phyloP scores from a whole-genome alignment of 2,797 vertebrate species.

The Schizopygopsis pylzovi region DNA sequence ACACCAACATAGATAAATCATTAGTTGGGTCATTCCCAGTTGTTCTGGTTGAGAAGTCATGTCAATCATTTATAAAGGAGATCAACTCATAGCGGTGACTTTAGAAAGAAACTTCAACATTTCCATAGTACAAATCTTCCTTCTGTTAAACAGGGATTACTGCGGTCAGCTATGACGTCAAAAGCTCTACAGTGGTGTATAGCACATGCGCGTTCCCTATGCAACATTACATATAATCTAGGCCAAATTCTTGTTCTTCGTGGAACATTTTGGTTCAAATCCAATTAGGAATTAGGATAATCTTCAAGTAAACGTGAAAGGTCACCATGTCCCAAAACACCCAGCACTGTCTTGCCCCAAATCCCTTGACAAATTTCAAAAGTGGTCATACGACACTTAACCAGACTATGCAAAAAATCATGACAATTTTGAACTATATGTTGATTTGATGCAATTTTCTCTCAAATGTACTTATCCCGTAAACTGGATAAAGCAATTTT shows the following conservation, averaged over 20 bases:
- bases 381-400: background rate
- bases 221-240: constrained; percentile 42
- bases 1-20: constrained; percentile 40
- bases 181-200: constrained; percentile 27
- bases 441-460: background rate
- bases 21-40: constrained; percentile 26
- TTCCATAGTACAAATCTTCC: constrained; percentile 45
- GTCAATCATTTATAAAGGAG: constrained; percentile 32
- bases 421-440: background rate
- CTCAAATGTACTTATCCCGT: background rate
- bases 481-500: constrained; percentile 16
- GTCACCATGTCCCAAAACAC: background rate
- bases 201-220: constrained; percentile 11
- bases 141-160: constrained; percentile 50
- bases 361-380: background rate
- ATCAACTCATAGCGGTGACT: constrained; percentile 36
- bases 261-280: constrained; percentile 19
- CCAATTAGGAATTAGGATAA: constrained; percentile 2
- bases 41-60: constrained; percentile 32
- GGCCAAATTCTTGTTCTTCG: constrained; percentile 31
- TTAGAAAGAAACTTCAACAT: constrained; percentile 35
- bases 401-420: background rate
- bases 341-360: background rate
- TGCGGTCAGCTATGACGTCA: constrained; percentile 51
- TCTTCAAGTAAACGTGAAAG: background rate